A percentile compares a stretch with the other conserved stretches of the same genome.
These are phyloP conservation scores for Karalla daura DNA, from an alignment of 2,797 vertebrate genomes.

Conservation along the genomic window DNA sequence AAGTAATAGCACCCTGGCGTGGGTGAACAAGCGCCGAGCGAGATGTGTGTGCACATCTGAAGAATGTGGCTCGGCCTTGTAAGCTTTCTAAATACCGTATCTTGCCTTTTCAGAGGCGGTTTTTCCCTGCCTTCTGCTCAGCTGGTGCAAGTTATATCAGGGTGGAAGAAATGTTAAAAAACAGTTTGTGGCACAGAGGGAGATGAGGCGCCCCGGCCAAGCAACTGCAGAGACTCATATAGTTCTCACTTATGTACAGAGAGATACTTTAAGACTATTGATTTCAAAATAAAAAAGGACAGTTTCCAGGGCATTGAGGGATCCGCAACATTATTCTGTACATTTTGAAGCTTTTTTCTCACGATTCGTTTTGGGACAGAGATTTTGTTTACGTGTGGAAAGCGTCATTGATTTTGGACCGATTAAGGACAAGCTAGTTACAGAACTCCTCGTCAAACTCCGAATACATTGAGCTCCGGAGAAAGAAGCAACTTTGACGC, in stretches of 20 bases:
- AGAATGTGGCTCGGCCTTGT: slow-evolving; percentile 49
- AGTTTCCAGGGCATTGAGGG: too few species aligned
- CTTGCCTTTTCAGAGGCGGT: slow-evolving; percentile 30
- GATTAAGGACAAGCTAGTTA: too few species aligned
- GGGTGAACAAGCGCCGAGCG: slow-evolving; percentile 46
- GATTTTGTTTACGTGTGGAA: too few species aligned
- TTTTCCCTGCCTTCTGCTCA: slow-evolving; percentile 30
- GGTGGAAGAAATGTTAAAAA: slow-evolving; percentile 22
- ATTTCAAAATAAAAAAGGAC: slow-evolving; percentile 17
- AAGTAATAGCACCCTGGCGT: slow-evolving; percentile 45
- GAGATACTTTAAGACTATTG: slow-evolving; percentile 9
- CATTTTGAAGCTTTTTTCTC: too few species aligned
- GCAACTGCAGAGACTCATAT: not conserved
- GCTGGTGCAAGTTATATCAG: slow-evolving; percentile 35
- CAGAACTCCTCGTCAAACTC: too few species aligned
- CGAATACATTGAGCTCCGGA: not conserved
- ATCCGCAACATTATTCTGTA: too few species aligned
- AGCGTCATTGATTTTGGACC: too few species aligned
- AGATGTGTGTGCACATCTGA: slow-evolving; percentile 50
- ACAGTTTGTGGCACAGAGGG: slow-evolving; percentile 17
- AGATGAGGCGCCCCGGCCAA: not conserved
- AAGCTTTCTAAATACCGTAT: slow-evolving; percentile 42
- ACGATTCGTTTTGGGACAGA: too few species aligned
- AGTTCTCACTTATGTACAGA: slow-evolving; percentile 6
- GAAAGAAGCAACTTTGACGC: not conserved